Evolutionary conservation across 2,888 invertebrate species (phyloP).

Genomic region (Escarpia spicata): DNA sequence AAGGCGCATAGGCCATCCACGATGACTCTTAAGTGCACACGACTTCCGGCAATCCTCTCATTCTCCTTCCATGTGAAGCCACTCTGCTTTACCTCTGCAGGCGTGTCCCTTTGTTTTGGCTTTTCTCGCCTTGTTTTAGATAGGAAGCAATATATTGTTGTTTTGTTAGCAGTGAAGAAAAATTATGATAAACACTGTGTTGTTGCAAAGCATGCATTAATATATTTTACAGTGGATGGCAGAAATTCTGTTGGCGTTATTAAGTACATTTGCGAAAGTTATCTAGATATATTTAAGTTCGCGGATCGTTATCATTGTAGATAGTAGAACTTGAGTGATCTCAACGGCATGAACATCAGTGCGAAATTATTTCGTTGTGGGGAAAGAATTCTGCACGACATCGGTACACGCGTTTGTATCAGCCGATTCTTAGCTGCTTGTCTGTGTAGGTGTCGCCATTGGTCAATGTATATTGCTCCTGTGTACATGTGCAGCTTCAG

Average conservation of each 20-base stretch:
- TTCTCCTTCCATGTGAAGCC: too few relatives aligned
- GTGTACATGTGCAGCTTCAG: neutral
- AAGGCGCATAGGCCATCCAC: too few relatives aligned
- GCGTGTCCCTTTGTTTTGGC: too few relatives aligned
- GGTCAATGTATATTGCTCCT: conserved; percentile 1
- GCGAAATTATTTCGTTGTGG: neutral
- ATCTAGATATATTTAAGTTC: neutral
- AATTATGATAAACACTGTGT: too few relatives aligned
- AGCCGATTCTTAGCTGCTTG: neutral
- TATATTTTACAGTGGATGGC: neutral
- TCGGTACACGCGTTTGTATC: neutral
- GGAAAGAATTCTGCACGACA: neutral
- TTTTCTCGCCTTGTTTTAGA: neutral
- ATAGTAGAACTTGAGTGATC: neutral
- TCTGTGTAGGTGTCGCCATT: neutral
- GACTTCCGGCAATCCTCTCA: too few relatives aligned
- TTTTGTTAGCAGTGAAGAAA: too few relatives aligned
- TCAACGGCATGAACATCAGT: neutral
- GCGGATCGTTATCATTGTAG: neutral
- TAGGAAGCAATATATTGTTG: neutral
- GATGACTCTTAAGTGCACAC: too few relatives aligned
- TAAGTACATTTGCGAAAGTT: neutral
- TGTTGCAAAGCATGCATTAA: neutral
- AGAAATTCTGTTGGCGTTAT: neutral
- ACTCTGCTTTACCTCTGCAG: too few relatives aligned